phyloP scores from a whole-genome alignment of 2,888 invertebrate species.

The Globia sparganii region DNA sequence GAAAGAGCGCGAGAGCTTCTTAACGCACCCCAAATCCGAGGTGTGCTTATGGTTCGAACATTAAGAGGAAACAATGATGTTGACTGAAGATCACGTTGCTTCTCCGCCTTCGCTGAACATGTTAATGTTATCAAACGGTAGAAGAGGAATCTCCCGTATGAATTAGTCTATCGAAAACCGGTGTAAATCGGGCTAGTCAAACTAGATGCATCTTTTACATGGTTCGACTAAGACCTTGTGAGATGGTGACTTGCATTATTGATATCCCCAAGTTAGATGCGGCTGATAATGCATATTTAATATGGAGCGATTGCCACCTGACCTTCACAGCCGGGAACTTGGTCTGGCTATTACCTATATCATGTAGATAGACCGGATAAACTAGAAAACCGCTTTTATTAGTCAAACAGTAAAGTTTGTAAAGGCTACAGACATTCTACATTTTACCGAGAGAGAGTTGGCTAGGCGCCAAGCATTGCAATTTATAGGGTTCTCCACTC shows the following conservation, averaged over 20 bases:
- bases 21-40: background rate
- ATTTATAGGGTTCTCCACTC: conserved; percentile 31
- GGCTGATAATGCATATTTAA: conserved; percentile 24
- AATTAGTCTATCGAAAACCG: background rate
- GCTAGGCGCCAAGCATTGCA: conserved; percentile 39
- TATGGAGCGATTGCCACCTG: conserved; percentile 20
- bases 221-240: background rate
- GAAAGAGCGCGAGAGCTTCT: background rate
- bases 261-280: conserved; percentile 12
- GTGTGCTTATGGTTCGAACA: background rate
- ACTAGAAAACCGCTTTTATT: conserved; percentile 22
- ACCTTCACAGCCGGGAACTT: conserved; percentile 23
- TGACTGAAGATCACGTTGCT: background rate
- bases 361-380: background rate
- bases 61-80: background rate
- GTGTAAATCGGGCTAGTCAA: background rate
- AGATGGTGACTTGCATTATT: conserved; percentile 13
- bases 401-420: background rate
- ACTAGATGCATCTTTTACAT: background rate
- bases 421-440: conserved; percentile 5
- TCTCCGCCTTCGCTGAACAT: background rate
- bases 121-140: background rate
- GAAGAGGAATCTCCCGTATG: background rate
- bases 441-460: conserved; percentile 27
- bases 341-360: background rate